Conservation (phyloP, 2,113 vertebrate species). For the Chaetodon trifascialis region DNA sequence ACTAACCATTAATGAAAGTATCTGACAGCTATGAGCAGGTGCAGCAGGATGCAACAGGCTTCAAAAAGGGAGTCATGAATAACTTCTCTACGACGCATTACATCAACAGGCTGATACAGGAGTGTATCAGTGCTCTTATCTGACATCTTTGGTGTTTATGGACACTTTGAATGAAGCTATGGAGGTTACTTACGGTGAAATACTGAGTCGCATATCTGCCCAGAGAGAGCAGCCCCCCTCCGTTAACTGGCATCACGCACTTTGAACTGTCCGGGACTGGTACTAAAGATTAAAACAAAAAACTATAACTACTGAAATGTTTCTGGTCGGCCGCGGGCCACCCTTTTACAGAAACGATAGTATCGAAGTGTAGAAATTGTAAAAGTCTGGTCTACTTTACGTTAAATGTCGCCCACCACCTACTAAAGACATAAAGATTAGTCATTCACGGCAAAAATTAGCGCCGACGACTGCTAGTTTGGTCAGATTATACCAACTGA, state of each 20-base stretch:
- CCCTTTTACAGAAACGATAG: neutral
- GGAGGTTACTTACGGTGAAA: constrained; percentile 68
- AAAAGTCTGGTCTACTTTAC: neutral
- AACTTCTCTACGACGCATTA: neutral
- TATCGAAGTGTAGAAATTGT: neutral
- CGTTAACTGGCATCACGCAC: constrained; percentile 81
- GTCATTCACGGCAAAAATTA: constrained; percentile 39
- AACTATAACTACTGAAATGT: neutral
- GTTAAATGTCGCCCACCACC: neutral
- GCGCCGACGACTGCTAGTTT: constrained; percentile 56
- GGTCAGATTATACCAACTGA: constrained; percentile 57
- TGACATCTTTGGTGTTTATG: no score
- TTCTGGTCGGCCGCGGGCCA: neutral
- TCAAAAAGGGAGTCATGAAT: constrained; percentile 15
- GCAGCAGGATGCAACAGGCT: constrained; percentile 70
- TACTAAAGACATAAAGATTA: constrained; percentile 7
- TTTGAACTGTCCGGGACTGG: constrained; percentile 63
- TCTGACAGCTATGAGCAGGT: constrained; percentile 61
- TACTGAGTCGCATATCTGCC: constrained; percentile 69
- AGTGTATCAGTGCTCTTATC: no score
- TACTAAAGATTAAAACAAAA: constrained; percentile 16
- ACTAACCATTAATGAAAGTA: neutral
- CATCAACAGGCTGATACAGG: neutral
- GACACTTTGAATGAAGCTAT: neutral
- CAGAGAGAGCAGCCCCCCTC: constrained; percentile 72